phyloP scores from a whole-genome alignment of 2,113 vertebrate species.

The Pluvianellus socialis region DNA sequence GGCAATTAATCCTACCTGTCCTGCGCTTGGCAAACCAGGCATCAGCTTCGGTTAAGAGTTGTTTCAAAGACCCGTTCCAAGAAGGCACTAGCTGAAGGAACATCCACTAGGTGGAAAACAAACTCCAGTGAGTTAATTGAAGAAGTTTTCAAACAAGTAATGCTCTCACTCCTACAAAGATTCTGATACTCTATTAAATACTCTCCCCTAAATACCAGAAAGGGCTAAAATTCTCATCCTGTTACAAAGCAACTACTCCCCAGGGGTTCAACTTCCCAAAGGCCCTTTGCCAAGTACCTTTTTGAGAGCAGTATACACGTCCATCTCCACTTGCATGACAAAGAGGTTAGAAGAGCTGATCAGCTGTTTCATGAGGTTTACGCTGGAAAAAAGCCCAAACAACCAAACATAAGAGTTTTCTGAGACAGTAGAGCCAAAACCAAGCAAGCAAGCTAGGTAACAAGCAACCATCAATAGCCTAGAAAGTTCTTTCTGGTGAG shows the following conservation, averaged over 20 bases:
- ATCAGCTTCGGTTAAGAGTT: constrained; percentile 90
- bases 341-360: constrained; percentile 94
- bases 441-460: neutral
- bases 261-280: neutral
- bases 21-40: constrained; percentile 90
- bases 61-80: constrained; percentile 93
- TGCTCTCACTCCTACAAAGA: neutral
- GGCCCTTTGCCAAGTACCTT: constrained; percentile 78
- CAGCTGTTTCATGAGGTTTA: constrained; percentile 90
- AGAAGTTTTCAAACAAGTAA: neutral
- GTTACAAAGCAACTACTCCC: neutral
- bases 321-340: constrained; percentile 99
- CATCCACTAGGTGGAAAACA: constrained; percentile 85
- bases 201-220: neutral
- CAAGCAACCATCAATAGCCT: neutral
- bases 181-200: neutral
- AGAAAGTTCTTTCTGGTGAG: neutral
- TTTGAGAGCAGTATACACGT: constrained; percentile 95
- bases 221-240: neutral
- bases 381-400: constrained; percentile 67
- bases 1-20: constrained; percentile 72
- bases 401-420: neutral
- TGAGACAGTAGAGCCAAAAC: neutral
- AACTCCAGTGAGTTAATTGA: neutral
- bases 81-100: constrained; percentile 93